Conservation (phyloP, 1,140 invertebrate species). For the Penaeus chinensis region DNA sequence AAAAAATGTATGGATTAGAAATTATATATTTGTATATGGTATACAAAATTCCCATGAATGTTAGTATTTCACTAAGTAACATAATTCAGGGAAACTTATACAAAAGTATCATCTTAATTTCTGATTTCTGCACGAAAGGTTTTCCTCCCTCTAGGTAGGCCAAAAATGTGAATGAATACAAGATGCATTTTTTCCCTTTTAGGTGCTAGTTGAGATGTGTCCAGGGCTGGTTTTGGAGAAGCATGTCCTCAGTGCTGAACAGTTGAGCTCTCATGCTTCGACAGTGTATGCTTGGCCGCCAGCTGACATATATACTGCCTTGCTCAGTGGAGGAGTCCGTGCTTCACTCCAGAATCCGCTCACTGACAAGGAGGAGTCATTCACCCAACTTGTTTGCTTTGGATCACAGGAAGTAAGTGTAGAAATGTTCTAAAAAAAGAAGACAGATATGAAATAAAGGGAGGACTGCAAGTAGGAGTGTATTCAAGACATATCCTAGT, state of each 20-base stretch:
- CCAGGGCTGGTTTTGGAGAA: slow-evolving; percentile 78
- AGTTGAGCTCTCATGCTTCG: slow-evolving; percentile 72
- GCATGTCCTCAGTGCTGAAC: slow-evolving; percentile 76
- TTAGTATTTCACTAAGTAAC: slow-evolving; percentile 8
- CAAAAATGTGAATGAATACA: background rate
- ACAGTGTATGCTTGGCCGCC: slow-evolving; percentile 75
- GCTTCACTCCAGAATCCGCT: slow-evolving; percentile 73
- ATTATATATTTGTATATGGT: slow-evolving; percentile 2
- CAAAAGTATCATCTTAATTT: background rate
- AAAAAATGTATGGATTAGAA: background rate
- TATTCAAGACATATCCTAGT: too few relatives aligned
- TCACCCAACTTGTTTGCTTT: slow-evolving; percentile 79
- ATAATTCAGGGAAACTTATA: background rate
- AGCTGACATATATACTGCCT: slow-evolving; percentile 74
- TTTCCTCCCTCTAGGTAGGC: background rate
- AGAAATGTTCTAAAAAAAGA: background rate
- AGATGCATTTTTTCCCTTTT: slow-evolving; percentile 21
- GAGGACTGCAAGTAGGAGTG: too few relatives aligned
- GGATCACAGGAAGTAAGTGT: slow-evolving; percentile 71
- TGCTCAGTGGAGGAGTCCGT: slow-evolving; percentile 70
- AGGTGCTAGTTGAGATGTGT: slow-evolving; percentile 75
- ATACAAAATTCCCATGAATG: background rate
- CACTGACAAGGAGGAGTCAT: slow-evolving; percentile 74
- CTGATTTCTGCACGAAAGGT: background rate
- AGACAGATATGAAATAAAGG: background rate